A percentile compares a stretch with the other conserved stretches of the same genome.
Evolutionary conservation across 1,140 invertebrate species (phyloP).

Genomic region (Drosophila lacertosa): DNA sequence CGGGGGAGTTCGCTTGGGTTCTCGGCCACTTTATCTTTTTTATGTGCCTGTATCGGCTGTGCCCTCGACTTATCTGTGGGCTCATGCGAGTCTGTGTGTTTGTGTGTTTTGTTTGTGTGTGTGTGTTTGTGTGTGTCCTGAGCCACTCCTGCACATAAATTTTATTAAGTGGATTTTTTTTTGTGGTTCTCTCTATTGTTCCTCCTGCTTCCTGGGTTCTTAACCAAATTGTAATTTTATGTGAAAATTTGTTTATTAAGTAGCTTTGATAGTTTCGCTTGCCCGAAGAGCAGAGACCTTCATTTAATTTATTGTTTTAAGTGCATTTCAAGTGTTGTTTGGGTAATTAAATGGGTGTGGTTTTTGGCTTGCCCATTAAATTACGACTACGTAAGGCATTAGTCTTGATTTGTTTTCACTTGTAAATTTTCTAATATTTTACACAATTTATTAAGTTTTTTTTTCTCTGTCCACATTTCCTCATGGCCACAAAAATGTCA

Average conservation of each 20-base stretch:
- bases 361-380: constrained; percentile 53
- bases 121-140: constrained; percentile 44
- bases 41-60: constrained; percentile 50
- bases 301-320: constrained; percentile 75
- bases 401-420: constrained; percentile 75
- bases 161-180: constrained; percentile 71
- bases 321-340: constrained; percentile 67
- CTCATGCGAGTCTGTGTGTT: constrained; percentile 35
- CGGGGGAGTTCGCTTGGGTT: constrained; percentile 16
- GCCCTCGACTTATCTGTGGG: constrained; percentile 45
- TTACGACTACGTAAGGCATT: constrained; percentile 47
- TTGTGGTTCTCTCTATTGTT: constrained; percentile 38
- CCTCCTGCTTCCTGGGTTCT: constrained; percentile 30
- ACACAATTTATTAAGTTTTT: constrained; percentile 23
- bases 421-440: constrained; percentile 32
- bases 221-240: constrained; percentile 70
- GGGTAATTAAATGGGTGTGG: constrained; percentile 81
- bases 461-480: constrained; percentile 28
- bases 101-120: constrained; percentile 35
- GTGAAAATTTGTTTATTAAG: constrained; percentile 83
- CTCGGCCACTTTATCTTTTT: constrained; percentile 70
- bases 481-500: constrained; percentile 44
- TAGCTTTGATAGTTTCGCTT: constrained; percentile 68
- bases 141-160: constrained; percentile 81
- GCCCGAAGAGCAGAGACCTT: constrained; percentile 27